These are phyloP conservation scores for Eupithecia tripunctaria DNA, from an alignment of 2,888 invertebrate species.

Conservation along the genomic window DNA sequence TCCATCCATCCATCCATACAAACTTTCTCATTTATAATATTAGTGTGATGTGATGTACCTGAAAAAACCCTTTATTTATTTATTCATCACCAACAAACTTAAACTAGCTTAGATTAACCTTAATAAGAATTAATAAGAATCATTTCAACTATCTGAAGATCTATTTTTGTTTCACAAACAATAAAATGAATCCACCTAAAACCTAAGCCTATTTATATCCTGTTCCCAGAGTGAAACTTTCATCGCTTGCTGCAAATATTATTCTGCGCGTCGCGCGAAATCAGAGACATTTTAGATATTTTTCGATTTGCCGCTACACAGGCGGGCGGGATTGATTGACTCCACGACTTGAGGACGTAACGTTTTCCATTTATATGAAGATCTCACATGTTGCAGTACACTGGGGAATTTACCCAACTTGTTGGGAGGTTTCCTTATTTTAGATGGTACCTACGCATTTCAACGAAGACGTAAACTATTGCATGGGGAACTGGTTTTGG, in stretches of 20 bases:
- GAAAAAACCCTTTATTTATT: too few relatives aligned
- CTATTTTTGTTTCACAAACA: not conserved
- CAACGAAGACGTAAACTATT: not conserved
- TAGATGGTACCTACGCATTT: not conserved
- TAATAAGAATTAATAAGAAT: too few relatives aligned
- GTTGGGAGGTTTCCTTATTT: constrained; percentile 39
- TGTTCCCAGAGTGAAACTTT: constrained; percentile 17
- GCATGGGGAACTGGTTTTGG: not conserved
- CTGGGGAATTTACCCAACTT: constrained; percentile 50
- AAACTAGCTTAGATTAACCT: too few relatives aligned
- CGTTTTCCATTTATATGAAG: constrained; percentile 76
- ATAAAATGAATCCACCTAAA: not conserved
- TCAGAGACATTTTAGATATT: constrained; percentile 69
- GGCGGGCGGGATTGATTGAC: constrained; percentile 72
- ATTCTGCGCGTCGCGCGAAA: constrained; percentile 39
- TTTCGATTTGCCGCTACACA: constrained; percentile 78
- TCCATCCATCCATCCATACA: too few relatives aligned
- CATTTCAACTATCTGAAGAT: not conserved
- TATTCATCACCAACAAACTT: too few relatives aligned
- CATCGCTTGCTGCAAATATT: constrained; percentile 10
- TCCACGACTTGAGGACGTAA: constrained; percentile 65
- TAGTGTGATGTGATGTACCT: too few relatives aligned
- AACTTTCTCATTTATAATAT: too few relatives aligned
- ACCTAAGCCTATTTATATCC: not conserved
- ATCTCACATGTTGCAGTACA: constrained; percentile 62